Evolutionary conservation across 1,140 invertebrate genomes (phyloP).

Genomic region (Drosophila saltans): DNA sequence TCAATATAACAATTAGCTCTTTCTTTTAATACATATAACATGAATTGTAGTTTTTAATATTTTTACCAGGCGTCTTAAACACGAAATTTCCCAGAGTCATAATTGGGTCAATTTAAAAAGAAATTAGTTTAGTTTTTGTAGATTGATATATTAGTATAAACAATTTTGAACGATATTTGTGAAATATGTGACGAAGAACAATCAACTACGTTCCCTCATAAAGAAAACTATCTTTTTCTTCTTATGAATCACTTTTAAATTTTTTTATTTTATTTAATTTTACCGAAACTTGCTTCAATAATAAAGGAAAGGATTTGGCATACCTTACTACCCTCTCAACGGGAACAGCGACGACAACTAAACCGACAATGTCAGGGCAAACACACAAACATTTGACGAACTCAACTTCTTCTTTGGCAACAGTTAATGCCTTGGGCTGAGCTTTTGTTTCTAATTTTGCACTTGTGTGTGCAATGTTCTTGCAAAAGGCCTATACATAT

Average conservation of each 20-base stretch:
- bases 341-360: not conserved
- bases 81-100: not conserved
- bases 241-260: not conserved
- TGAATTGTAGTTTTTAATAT: not conserved
- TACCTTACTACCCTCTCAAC: not conserved
- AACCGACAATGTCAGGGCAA: slow-evolving; percentile 23
- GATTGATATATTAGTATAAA: too few relatives aligned
- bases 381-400: slow-evolving; percentile 7
- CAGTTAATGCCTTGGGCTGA: slow-evolving; percentile 60
- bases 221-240: too few relatives aligned
- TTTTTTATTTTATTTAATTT: not conserved
- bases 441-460: slow-evolving; percentile 80
- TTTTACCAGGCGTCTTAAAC: not conserved
- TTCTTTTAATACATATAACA: too few relatives aligned
- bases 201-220: too few relatives aligned
- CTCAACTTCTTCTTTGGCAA: slow-evolving; percentile 20
- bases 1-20: too few relatives aligned
- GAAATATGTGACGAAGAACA: too few relatives aligned
- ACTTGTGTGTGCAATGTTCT: slow-evolving; percentile 72
- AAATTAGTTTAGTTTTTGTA: not conserved
- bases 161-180: too few relatives aligned
- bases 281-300: not conserved
- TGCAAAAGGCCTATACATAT: slow-evolving; percentile 59
- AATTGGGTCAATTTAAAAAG: not conserved
- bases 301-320: not conserved